Conservation (phyloP, 2,113 vertebrate genomes). For the Piaya cayana region DNA sequence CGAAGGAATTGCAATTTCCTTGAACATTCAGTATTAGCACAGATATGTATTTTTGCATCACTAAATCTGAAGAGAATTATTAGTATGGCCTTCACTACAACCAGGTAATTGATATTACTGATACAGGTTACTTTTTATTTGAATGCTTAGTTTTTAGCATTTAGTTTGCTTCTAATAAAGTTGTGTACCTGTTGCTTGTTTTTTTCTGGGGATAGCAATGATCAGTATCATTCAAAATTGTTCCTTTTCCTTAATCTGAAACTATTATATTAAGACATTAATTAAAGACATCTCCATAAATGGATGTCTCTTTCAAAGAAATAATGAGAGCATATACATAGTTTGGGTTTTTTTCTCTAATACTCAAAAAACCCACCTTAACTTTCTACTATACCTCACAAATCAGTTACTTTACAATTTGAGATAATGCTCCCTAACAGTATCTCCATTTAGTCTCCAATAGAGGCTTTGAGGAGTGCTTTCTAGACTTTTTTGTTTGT, state of each 20-base stretch:
- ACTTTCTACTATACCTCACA: neutral
- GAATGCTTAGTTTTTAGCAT: neutral
- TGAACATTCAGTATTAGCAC: neutral
- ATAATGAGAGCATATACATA: neutral
- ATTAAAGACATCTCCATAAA: neutral
- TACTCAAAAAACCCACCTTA: no score
- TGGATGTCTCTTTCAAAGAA: neutral
- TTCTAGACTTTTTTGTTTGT: neutral
- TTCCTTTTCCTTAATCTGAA: neutral
- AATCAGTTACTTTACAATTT: neutral
- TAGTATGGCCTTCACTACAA: neutral
- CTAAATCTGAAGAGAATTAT: neutral
- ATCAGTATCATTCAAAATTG: neutral
- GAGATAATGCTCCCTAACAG: neutral
- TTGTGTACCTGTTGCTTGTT: neutral
- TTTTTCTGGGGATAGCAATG: neutral
- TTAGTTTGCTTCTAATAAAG: neutral
- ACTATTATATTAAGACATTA: neutral
- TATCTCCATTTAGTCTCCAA: neutral
- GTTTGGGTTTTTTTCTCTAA: neutral
- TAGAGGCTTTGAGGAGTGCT: neutral
- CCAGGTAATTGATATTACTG: neutral
- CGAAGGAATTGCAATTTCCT: neutral
- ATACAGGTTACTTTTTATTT: neutral
- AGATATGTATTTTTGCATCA: neutral